Percentiles rank a stretch among this genome's conserved stretches.
Evolutionary conservation across 2,888 invertebrate species (phyloP).

Genomic region (Amaurobius ferox): DNA sequence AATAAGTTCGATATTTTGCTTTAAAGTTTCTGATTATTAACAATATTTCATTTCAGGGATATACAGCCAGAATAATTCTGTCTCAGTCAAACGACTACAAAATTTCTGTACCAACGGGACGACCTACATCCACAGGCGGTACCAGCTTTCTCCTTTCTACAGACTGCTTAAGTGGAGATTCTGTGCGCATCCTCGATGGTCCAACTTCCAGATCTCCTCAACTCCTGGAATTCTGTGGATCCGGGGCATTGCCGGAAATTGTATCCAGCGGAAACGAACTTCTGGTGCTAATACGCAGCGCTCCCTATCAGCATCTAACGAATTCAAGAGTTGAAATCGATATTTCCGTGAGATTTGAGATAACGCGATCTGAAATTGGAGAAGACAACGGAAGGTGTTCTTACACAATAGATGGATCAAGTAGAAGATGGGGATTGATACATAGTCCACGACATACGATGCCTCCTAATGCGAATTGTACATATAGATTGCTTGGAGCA

Average conservation of each 20-base stretch:
- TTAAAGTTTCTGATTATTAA: no score
- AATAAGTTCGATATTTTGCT: no score
- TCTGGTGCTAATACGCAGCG: constrained; percentile 88
- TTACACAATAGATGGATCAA: constrained; percentile 57
- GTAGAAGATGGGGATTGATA: constrained; percentile 61
- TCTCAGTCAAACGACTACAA: constrained; percentile 86
- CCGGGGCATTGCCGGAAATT: constrained; percentile 88
- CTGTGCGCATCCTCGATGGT: constrained; percentile 88
- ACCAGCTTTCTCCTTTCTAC: constrained; percentile 69
- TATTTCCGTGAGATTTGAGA: constrained; percentile 90
- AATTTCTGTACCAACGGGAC: constrained; percentile 82
- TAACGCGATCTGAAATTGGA: constrained; percentile 79
- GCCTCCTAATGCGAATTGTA: constrained; percentile 89
- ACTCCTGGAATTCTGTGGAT: constrained; percentile 87
- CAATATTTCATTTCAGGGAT: no score
- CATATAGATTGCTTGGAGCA: constrained; percentile 84
- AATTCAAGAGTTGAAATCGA: constrained; percentile 85
- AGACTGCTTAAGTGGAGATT: constrained; percentile 72
- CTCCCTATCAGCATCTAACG: constrained; percentile 87
- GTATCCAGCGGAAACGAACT: constrained; percentile 87
- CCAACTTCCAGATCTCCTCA: constrained; percentile 88
- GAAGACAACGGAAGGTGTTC: constrained; percentile 67
- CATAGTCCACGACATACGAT: constrained; percentile 80
- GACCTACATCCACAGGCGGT: constrained; percentile 62
- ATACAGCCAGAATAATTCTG: constrained; percentile 86